Evolutionary conservation across 2,888 invertebrate species (phyloP).

Genomic region (Drosophila robusta): DNA sequence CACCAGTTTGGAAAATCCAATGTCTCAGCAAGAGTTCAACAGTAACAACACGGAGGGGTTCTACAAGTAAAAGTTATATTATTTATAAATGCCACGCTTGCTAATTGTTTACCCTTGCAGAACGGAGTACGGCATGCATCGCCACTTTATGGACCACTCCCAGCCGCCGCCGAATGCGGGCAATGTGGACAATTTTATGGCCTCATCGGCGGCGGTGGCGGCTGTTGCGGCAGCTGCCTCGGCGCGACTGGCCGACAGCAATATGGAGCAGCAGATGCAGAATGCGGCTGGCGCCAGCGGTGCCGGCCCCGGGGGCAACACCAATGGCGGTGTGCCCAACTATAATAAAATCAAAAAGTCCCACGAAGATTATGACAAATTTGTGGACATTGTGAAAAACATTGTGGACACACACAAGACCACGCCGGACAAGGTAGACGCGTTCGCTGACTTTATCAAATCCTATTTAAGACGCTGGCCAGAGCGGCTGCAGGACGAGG

Average conservation of each 20-base stretch:
- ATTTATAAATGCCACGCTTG: not conserved
- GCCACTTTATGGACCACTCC: constrained; percentile 84
- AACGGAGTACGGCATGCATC: constrained; percentile 84
- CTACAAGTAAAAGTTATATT: constrained; percentile 74
- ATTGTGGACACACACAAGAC: constrained; percentile 84
- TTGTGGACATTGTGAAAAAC: constrained; percentile 84
- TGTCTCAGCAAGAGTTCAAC: constrained; percentile 85
- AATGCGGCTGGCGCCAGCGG: constrained; percentile 75
- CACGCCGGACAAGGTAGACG: constrained; percentile 83
- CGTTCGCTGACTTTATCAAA: constrained; percentile 83
- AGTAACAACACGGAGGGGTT: constrained; percentile 84
- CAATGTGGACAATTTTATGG: constrained; percentile 83
- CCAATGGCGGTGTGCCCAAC: constrained; percentile 80
- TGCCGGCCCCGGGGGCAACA: constrained; percentile 72
- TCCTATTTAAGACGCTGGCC: constrained; percentile 84
- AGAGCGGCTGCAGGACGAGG: constrained; percentile 83
- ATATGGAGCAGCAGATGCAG: constrained; percentile 82
- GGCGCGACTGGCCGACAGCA: constrained; percentile 82
- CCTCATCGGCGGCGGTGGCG: constrained; percentile 83
- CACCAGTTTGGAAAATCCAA: constrained; percentile 85
- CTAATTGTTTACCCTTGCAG: constrained; percentile 48
- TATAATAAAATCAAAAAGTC: constrained; percentile 80
- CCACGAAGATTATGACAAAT: constrained; percentile 83
- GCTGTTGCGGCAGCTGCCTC: constrained; percentile 82
- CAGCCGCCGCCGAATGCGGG: constrained; percentile 82